phyloP scores from a whole-genome alignment of 2,113 vertebrate genomes.

The Catharus bicknelli region DNA sequence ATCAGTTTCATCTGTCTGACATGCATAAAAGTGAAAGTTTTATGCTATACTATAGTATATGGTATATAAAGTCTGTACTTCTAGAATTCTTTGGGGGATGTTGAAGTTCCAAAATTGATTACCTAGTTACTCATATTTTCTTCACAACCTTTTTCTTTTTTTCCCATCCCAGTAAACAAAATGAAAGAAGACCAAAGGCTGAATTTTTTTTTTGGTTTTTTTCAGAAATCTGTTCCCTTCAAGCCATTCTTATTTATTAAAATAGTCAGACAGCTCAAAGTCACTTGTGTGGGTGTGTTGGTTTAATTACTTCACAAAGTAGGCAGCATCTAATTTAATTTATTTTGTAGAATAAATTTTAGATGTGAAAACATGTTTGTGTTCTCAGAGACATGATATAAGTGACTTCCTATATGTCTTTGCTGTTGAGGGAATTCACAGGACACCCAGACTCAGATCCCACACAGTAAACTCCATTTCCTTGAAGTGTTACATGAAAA shows the following conservation, averaged over 20 bases:
- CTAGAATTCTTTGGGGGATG: too few relatives aligned
- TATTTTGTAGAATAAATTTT: neutral
- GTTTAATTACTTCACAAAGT: neutral
- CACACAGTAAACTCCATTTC: neutral
- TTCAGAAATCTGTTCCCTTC: neutral
- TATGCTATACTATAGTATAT: too few relatives aligned
- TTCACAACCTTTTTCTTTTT: neutral
- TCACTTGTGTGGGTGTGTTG: neutral
- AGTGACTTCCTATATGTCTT: neutral
- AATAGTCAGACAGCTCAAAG: neutral
- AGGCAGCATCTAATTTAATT: neutral
- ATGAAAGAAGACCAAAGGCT: neutral
- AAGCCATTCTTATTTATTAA: neutral
- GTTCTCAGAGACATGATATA: neutral
- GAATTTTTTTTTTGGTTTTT: neutral
- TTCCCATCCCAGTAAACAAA: neutral
- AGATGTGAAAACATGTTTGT: neutral
- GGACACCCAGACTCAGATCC: neutral
- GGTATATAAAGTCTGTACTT: too few relatives aligned
- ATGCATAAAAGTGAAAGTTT: neutral
- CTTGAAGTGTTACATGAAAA: neutral
- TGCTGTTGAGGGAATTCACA: neutral
- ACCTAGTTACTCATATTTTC: neutral
- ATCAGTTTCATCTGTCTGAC: neutral
- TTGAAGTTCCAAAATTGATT: neutral